Evolutionary conservation across 2,888 invertebrate species (phyloP).

Genomic region (Argynnis bischoffii): DNA sequence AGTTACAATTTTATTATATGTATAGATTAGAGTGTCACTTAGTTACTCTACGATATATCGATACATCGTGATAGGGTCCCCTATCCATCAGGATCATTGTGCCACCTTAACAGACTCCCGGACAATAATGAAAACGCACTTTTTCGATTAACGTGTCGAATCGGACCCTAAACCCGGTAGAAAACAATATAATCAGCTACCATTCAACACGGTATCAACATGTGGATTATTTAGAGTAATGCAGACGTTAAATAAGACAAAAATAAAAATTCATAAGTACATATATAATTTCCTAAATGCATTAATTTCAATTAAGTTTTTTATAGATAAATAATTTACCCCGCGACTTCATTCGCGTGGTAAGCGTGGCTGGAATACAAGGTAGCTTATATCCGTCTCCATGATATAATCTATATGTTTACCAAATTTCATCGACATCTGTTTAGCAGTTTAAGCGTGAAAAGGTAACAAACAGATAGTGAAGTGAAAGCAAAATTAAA

Average conservation of each 20-base stretch:
- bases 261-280: not conserved
- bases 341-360: no score
- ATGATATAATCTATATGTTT: no score
- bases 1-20: no score
- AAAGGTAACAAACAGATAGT: no score
- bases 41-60: conserved; percentile 17
- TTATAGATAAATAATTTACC: no score
- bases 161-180: conserved; percentile 65
- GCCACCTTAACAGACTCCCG: conserved; percentile 61
- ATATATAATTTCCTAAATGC: not conserved
- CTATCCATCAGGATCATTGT: conserved; percentile 65
- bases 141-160: conserved; percentile 78
- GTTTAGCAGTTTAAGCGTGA: not conserved
- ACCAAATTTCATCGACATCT: not conserved
- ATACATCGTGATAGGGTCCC: conserved; percentile 10
- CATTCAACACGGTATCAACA: conserved; percentile 54
- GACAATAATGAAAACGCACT: conserved; percentile 72
- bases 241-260: conserved; percentile 20
- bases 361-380: not conserved
- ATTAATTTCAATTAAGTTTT: no score
- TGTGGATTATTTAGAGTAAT: conserved; percentile 33
- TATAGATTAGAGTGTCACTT: conserved; percentile 4
- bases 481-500: no score
- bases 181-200: conserved; percentile 81
- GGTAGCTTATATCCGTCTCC: no score